Base-by-base conservation (phyloP, 2,797 vertebrate species). In the Cynopterus sphinx region DNA sequence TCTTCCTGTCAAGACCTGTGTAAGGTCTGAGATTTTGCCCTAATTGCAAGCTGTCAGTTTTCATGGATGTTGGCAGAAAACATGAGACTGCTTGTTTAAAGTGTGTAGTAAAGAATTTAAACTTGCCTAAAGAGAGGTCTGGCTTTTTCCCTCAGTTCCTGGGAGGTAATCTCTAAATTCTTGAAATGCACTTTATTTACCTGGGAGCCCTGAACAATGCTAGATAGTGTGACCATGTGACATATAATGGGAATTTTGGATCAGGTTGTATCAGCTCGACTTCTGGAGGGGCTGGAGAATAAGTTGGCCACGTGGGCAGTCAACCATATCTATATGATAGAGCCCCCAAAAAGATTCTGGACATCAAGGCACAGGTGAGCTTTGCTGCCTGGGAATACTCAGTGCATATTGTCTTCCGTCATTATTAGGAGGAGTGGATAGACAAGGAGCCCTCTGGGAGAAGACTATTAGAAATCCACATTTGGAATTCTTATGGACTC, bases 81-180 rank as follows among this genome's bases (percentile, higher is more conserved):
- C 15, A 10, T 24, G 46, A 79, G n/a, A 43, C 19, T 3, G 16
- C 59, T 49, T 4, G 21, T 8, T 10, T 21, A 31, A 11, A 26
- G 19, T 19, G 21, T 74, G 19, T 13, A 65, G 39, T 75, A 46
- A 90, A 88, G 19, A 84, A 91, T 84, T 71, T 75, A 67, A 55
- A 19, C 24, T 90, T 49, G 19, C 4, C 4, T 15, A 36, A 67
- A 82, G n/a, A 16, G 19, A 77, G 0, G 16, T 41, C 39, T 85
- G 21, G 36, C 28, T 68, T 95, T 68, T 57, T 16, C 26, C 36
- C 31, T 61, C 22, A 57, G 43, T 33, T 89, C 24, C 43, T 85
- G 22, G 26, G 31, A 75, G 28, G 9, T 61, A 49, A 77, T 86
- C 11, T 55, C 26, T 67, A 77, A 86, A 9, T 2, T 21, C 28